Evolutionary conservation across 2,888 invertebrate genomes (phyloP).

Genomic region (Chrysotoxum bicinctum): DNA sequence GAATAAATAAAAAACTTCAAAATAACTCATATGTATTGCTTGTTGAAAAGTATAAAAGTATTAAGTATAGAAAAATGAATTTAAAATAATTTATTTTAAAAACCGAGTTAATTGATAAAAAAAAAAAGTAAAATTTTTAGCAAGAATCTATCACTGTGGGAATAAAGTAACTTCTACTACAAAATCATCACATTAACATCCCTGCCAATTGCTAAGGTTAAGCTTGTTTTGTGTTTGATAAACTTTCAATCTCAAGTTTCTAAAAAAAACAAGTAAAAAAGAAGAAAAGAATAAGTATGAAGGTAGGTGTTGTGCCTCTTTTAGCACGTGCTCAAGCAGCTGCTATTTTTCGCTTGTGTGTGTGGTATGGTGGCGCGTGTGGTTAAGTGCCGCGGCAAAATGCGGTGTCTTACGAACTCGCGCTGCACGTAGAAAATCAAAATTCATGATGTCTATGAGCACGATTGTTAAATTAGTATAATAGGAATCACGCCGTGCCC

Average conservation of each 20-base stretch:
- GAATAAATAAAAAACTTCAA: too few species aligned
- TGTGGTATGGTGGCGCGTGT: constrained; percentile 23
- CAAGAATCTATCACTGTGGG: too few species aligned
- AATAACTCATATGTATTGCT: too few species aligned
- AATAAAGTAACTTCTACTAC: too few species aligned
- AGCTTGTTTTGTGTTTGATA: not conserved
- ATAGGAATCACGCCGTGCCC: constrained; percentile 13
- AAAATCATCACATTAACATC: not conserved
- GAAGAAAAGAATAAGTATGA: not conserved
- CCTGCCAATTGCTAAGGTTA: not conserved
- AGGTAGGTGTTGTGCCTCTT: constrained; percentile 2
- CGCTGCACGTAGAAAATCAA: constrained; percentile 63
- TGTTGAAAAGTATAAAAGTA: too few species aligned
- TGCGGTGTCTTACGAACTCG: constrained; percentile 37
- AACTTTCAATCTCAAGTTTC: not conserved
- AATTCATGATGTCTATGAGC: constrained; percentile 59
- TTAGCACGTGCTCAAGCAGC: constrained; percentile 65
- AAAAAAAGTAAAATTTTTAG: too few species aligned
- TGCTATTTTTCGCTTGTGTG: constrained; percentile 61
- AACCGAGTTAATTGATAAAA: too few species aligned
- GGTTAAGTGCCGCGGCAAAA: constrained; percentile 24
- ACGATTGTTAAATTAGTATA: constrained; percentile 59
- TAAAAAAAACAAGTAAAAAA: not conserved
- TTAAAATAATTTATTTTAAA: too few species aligned
- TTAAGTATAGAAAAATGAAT: too few species aligned